Evolutionary conservation across 2,113 vertebrate species (phyloP).

Genomic region (Pogona vitticeps): DNA sequence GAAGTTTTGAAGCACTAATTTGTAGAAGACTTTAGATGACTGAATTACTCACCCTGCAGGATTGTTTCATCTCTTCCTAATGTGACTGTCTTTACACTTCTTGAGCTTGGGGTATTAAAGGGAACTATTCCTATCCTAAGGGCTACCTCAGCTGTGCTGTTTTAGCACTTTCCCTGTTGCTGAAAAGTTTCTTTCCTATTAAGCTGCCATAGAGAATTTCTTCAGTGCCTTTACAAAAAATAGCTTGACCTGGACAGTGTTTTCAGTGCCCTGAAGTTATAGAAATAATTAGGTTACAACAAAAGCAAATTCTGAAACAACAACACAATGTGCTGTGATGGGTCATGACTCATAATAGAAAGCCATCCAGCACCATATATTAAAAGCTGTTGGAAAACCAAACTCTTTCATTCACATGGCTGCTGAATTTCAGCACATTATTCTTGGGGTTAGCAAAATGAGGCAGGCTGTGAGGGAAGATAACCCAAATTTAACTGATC

Average conservation of each 20-base stretch:
- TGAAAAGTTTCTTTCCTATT: not conserved
- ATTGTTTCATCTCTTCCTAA: not conserved
- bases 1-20: not conserved
- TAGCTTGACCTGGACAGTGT: fast-evolving
- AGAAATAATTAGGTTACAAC: not conserved
- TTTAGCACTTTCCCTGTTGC: not conserved
- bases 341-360: fast-evolving
- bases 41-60: not conserved
- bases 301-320: not conserved
- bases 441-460: not conserved
- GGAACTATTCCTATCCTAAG: not conserved
- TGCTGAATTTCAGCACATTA: not conserved
- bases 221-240: not conserved
- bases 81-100: not conserved
- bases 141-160: not conserved
- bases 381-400: not conserved
- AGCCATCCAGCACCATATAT: not conserved
- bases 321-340: not conserved
- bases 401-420: conserved; percentile 21
- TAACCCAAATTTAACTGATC: conserved; percentile 32
- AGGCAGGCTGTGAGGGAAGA: not conserved
- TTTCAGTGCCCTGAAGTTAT: not conserved
- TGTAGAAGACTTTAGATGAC: not conserved
- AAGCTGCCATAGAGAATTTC: conserved; percentile 2
- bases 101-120: not conserved